A percentile compares a stretch with the other conserved stretches of the same genome.
Conservation (phyloP, 2,113 vertebrate species). For the Euleptes europaea region DNA sequence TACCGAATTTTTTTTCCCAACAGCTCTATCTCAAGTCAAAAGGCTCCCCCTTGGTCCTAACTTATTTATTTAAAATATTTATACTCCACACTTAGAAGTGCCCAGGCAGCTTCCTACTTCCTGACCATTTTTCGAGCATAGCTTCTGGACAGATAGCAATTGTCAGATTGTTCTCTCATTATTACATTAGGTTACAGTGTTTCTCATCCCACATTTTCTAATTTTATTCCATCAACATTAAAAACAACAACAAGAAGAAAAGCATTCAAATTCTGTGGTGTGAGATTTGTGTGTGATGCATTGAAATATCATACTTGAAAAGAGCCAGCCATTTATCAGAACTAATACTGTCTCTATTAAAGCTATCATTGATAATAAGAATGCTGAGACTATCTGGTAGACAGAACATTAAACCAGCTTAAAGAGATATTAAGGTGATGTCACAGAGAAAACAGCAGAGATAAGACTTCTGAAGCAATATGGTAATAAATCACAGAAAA, state of each 20-base stretch:
- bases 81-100: not conserved
- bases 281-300: not conserved
- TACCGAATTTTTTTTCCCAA: too few species aligned
- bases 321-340: conserved; percentile 56
- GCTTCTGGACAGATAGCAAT: not conserved
- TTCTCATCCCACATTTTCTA: not conserved
- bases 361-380: conserved; percentile 54
- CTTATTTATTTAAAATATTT: too few species aligned
- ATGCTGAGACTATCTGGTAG: conserved; percentile 30
- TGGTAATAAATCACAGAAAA: conserved; percentile 40
- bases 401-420: conserved; percentile 47
- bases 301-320: conserved; percentile 43
- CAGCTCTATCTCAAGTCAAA: too few species aligned
- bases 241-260: not conserved
- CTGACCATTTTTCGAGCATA: not conserved
- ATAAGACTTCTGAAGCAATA: conserved; percentile 46
- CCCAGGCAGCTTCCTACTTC: not conserved
- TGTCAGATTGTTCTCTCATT: too few species aligned
- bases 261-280: not conserved
- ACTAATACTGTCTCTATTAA: conserved; percentile 56
- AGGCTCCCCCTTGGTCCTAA: too few species aligned
- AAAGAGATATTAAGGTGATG: conserved; percentile 49
- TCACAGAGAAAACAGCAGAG: conserved; percentile 43
- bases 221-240: not conserved
- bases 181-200: not conserved